A percentile compares a stretch with the other conserved stretches of the same genome.
phyloP scores from a whole-genome alignment of 2,888 invertebrate species.

The Habroteleia sp. region DNA sequence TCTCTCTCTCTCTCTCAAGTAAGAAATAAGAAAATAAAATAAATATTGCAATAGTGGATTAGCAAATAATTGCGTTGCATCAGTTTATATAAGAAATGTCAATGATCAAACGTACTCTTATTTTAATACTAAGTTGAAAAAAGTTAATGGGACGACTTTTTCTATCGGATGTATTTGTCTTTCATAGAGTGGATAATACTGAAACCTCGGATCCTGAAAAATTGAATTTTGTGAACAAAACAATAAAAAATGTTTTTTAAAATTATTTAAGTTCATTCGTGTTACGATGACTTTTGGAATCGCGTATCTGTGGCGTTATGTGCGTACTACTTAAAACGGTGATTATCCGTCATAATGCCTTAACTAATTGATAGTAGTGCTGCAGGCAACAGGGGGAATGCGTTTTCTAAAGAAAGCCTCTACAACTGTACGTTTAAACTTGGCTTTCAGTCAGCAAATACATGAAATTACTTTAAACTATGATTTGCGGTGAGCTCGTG shows the following conservation, averaged over 20 bases:
- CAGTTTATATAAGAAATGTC: conserved; percentile 5
- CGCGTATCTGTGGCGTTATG: conserved; percentile 14
- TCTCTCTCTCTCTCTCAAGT: no score
- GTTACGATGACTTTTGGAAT: conserved; percentile 47
- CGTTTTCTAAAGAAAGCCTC: conserved; percentile 63
- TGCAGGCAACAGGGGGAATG: conserved; percentile 48
- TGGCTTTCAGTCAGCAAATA: conserved; percentile 50
- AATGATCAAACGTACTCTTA: no score
- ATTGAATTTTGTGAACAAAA: no score
- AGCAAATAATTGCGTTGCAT: conserved; percentile 26
- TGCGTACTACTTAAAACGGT: conserved; percentile 58
- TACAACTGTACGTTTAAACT: conserved; percentile 36
- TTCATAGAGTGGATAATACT: no score
- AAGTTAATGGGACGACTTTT: no score
- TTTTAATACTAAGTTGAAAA: no score
- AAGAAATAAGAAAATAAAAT: no score
- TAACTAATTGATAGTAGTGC: conserved; percentile 58
- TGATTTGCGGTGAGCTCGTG: conserved; percentile 25
- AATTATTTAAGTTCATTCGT: conserved; percentile 6
- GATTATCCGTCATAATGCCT: conserved; percentile 62
- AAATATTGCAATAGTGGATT: conserved; percentile 1
- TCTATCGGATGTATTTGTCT: no score
- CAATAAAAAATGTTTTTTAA: conserved; percentile 23
- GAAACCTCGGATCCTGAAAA: no score
- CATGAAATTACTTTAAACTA: conserved; percentile 52